A percentile compares a stretch with the other conserved stretches of the same genome.
Evolutionary conservation across 2,888 invertebrate species (phyloP).

Genomic region (Dynastes grantii): DNA sequence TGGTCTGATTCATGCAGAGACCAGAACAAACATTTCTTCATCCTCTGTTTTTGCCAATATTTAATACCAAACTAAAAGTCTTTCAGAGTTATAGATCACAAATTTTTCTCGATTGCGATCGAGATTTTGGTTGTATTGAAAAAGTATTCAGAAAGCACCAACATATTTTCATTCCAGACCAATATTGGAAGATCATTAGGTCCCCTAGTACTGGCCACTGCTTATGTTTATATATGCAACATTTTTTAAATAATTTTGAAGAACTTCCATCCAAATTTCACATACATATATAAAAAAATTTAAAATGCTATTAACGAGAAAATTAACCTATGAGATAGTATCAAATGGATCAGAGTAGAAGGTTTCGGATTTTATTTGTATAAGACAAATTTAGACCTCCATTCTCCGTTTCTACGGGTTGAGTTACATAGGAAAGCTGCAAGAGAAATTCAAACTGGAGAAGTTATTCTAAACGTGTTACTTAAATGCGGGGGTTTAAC

Average conservation of each 20-base stretch:
- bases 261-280: too few species aligned
- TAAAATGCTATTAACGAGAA: background rate
- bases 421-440: slow-evolving; percentile 1
- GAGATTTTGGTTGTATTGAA: background rate
- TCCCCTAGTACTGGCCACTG: too few species aligned
- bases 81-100: slow-evolving; percentile 1
- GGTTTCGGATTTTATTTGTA: slow-evolving; percentile 18
- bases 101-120: background rate
- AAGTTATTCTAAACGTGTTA: slow-evolving; percentile 17
- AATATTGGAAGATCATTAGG: background rate
- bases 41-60: background rate
- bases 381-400: slow-evolving; percentile 9
- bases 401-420: background rate
- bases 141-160: too few species aligned
- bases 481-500: slow-evolving; percentile 7
- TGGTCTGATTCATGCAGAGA: background rate
- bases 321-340: background rate
- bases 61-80: slow-evolving; percentile 2
- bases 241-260: too few species aligned
- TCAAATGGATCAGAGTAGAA: background rate
- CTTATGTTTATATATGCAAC: too few species aligned
- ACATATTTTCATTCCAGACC: slow-evolving; percentile 3
- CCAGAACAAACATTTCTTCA: background rate
- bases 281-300: background rate
- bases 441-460: background rate